Conservation (phyloP, 1,140 invertebrate genomes). For the Odontomachus brunneus region DNA sequence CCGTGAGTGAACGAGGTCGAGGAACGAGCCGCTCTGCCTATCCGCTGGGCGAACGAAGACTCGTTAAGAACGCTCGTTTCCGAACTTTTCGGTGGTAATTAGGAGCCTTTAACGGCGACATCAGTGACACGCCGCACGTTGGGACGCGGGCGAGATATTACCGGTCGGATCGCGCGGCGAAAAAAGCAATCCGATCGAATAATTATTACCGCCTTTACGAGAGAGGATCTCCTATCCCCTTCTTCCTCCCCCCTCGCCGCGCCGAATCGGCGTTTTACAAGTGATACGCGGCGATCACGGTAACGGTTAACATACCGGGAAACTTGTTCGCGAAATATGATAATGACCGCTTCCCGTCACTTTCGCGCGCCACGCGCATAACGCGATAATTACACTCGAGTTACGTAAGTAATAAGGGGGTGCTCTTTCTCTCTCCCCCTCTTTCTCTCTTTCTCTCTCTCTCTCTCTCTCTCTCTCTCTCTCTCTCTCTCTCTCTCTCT, state of each 20-base stretch:
- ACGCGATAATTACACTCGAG: constrained; percentile 4
- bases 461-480: too few species aligned
- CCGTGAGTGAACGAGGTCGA: background rate
- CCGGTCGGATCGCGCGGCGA: background rate
- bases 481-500: too few species aligned
- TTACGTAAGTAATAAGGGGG: background rate
- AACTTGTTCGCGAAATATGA: constrained; percentile 23
- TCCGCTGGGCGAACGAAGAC: background rate
- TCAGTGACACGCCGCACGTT: constrained; percentile 8
- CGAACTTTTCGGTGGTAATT: constrained; percentile 20
- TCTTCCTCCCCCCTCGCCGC: background rate
- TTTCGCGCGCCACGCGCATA: background rate
- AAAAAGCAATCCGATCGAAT: constrained; percentile 24
- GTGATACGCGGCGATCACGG: background rate
- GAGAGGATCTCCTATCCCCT: too few species aligned
- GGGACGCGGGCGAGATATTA: background rate
- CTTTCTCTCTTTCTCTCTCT: too few species aligned
- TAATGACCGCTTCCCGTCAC: constrained; percentile 16
- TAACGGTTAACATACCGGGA: constrained; percentile 18
- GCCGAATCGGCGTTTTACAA: constrained; percentile 20
- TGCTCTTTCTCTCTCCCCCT: background rate
- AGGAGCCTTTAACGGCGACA: constrained; percentile 16
- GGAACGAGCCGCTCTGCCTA: background rate
- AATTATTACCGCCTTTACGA: constrained; percentile 23
- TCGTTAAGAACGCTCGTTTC: constrained; percentile 26